These are phyloP conservation scores for Selene dorsalis DNA, from an alignment of 2,797 vertebrate genomes.

Conservation along the genomic window DNA sequence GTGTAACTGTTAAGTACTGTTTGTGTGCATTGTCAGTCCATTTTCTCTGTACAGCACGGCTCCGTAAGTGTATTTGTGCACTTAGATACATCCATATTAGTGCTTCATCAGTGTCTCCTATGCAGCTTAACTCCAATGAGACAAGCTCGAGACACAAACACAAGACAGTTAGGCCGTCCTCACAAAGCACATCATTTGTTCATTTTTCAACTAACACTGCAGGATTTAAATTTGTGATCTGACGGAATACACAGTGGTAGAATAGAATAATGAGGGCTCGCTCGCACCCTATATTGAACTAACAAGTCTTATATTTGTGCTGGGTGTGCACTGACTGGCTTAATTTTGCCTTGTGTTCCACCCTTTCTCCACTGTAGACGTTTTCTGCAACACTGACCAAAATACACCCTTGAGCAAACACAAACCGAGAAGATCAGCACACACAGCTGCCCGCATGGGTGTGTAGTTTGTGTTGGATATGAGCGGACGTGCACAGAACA, in stretches of 20 bases:
- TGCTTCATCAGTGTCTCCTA: constrained; percentile 2
- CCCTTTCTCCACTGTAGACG: neutral
- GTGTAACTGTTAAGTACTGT: neutral
- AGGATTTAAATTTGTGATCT: constrained; percentile 13
- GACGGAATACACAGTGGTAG: constrained; percentile 43
- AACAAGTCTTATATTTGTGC: constrained; percentile 50
- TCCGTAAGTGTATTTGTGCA: neutral
- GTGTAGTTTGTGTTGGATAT: constrained; percentile 13
- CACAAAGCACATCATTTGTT: constrained; percentile 43
- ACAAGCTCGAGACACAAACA: constrained; percentile 14
- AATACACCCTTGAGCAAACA: constrained; percentile 41
- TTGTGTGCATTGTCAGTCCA: neutral
- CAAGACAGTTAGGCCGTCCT: constrained; percentile 7
- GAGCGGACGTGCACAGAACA: neutral
- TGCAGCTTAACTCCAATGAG: constrained; percentile 10
- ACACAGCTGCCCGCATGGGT: constrained; percentile 4
- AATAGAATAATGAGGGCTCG: constrained; percentile 54
- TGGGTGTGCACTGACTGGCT: constrained; percentile 32
- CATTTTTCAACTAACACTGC: constrained; percentile 39
- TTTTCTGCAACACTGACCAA: constrained; percentile 31
- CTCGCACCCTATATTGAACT: constrained; percentile 43
- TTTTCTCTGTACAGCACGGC: neutral
- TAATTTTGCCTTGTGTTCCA: constrained; percentile 42
- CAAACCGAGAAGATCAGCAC: constrained; percentile 2
- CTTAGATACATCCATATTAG: neutral